Evolutionary conservation across 1,140 invertebrate species (phyloP).

Genomic region (Sipha flava): DNA sequence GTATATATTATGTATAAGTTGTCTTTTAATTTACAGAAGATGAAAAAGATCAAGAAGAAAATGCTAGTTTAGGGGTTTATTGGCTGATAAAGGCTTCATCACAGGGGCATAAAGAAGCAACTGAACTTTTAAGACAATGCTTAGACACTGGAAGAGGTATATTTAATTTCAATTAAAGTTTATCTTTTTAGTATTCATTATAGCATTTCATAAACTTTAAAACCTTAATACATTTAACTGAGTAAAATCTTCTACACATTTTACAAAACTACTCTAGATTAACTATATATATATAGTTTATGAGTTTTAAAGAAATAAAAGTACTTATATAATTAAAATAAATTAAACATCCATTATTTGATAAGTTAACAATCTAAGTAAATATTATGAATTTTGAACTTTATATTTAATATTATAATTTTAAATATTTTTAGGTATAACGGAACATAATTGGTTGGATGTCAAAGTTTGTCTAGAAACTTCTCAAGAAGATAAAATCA

Average conservation of each 20-base stretch:
- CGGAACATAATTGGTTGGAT: slow-evolving; percentile 69
- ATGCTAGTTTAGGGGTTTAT: slow-evolving; percentile 63
- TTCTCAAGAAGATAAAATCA: slow-evolving; percentile 73
- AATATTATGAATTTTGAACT: neutral
- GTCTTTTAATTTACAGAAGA: slow-evolving; percentile 43
- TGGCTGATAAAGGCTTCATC: slow-evolving; percentile 84
- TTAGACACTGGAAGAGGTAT: slow-evolving; percentile 58
- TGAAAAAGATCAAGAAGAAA: slow-evolving; percentile 52
- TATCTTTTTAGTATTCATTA: too few species aligned
- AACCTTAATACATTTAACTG: too few species aligned
- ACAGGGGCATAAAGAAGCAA: slow-evolving; percentile 79
- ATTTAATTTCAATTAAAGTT: too few species aligned
- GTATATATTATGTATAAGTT: slow-evolving; percentile 1
- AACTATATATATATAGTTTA: too few species aligned
- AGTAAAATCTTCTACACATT: too few species aligned
- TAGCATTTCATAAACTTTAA: too few species aligned
- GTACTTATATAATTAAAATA: too few species aligned
- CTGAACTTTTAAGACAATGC: slow-evolving; percentile 67
- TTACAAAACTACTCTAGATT: too few species aligned
- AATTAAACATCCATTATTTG: too few species aligned
- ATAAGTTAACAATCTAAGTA: too few species aligned
- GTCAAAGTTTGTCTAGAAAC: slow-evolving; percentile 74
- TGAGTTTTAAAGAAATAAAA: too few species aligned
- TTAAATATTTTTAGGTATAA: slow-evolving; percentile 52
- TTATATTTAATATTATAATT: too few species aligned